These are phyloP conservation scores for Nudaria mundana DNA, from an alignment of 2,888 invertebrate species.

Conservation along the genomic window DNA sequence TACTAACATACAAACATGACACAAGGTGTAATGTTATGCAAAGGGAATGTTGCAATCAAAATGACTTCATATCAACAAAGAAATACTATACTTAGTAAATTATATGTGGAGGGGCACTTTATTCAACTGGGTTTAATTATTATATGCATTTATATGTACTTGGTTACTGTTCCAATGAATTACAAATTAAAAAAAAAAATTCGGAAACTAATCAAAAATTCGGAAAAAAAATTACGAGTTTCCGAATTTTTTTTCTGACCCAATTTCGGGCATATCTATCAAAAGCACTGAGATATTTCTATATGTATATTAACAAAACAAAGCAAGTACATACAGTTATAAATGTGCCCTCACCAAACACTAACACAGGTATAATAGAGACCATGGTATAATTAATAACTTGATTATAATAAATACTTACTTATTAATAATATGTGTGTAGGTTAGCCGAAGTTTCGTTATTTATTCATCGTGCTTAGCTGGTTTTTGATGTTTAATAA, in stretches of 20 bases:
- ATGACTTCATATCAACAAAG: conserved; percentile 36
- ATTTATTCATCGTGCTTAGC: conserved; percentile 65
- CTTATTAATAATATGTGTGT: conserved; percentile 55
- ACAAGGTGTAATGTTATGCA: conserved; percentile 8
- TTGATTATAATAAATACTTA: conserved; percentile 44
- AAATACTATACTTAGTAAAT: conserved; percentile 28
- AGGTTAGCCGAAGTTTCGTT: conserved; percentile 49
- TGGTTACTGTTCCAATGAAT: conserved; percentile 3
- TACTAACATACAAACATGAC: conserved; percentile 12
- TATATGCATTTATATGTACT: conserved; percentile 28
- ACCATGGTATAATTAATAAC: conserved; percentile 51
- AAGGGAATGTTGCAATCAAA: conserved; percentile 38
- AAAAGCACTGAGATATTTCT: no score
- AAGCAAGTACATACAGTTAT: conserved; percentile 15
- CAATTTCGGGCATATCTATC: no score
- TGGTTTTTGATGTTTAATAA: conserved; percentile 42
- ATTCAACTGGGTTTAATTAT: conserved; percentile 21
- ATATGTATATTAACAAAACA: no score
- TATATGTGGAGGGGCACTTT: conserved; percentile 21
- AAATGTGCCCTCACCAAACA: conserved; percentile 37
- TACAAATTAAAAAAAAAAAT: no score
- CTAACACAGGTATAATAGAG: conserved; percentile 63
- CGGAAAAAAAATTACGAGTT: no score
- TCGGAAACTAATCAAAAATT: no score
- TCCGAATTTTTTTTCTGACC: no score